These are phyloP conservation scores for Holotrichia oblita DNA, from an alignment of 1,140 invertebrate genomes.

Conservation along the genomic window DNA sequence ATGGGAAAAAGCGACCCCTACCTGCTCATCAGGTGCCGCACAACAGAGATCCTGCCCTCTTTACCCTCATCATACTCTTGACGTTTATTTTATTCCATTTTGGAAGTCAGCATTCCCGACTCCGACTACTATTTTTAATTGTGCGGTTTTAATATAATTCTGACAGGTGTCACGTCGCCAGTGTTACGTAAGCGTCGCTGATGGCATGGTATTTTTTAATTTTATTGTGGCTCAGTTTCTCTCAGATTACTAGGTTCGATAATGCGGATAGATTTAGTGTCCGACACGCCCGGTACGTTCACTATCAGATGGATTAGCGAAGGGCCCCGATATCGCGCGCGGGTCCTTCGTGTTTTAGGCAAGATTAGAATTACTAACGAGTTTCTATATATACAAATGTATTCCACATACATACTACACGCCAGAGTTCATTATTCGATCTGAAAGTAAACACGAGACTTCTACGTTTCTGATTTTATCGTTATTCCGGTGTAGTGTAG, in stretches of 20 bases:
- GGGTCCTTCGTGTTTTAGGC: conserved; percentile 28
- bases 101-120: conserved; percentile 45
- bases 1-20: conserved; percentile 37
- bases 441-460: conserved; percentile 4
- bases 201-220: conserved; percentile 45
- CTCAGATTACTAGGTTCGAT: conserved; percentile 45
- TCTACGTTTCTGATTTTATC: conserved; percentile 19
- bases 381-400: conserved; percentile 29
- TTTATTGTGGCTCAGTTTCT: conserved; percentile 43
- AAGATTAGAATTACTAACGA: conserved; percentile 38
- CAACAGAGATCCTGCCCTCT: conserved; percentile 34
- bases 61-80: conserved; percentile 45
- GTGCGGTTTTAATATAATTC: conserved; percentile 47
- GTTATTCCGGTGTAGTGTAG: conserved; percentile 25
- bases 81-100: conserved; percentile 45
- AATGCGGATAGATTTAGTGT: conserved; percentile 45
- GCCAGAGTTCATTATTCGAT: conserved; percentile 24
- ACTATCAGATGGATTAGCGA: conserved; percentile 38
- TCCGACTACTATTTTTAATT: conserved; percentile 45
- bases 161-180: conserved; percentile 45
- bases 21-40: conserved; percentile 39
- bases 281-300: conserved; percentile 41
- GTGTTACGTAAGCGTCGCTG: conserved; percentile 45
- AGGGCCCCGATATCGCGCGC: conserved; percentile 18
- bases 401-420: conserved; percentile 29